Base-by-base conservation (phyloP, 2,888 invertebrate species). In the Marronus borbonicus region DNA sequence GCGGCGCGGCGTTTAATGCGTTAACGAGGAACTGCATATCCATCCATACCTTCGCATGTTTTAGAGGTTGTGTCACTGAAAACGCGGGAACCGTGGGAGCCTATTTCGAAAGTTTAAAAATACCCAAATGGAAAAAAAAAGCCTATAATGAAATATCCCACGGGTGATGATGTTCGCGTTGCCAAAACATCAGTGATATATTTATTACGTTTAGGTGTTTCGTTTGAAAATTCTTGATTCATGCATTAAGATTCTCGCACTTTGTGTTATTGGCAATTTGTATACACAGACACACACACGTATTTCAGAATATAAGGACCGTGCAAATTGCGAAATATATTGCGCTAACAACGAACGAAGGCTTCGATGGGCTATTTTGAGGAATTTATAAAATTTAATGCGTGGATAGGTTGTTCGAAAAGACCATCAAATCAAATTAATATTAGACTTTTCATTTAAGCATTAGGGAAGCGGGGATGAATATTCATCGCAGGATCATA, bases 121-220 rank as follows among this genome's bases (percentile, higher is more conserved):
- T 68, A 68, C 28, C 50, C 20, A 68, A 68, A 50, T 36, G 24
- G 50, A 49, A 50, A 68, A 68, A 4, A 44, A 68, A 49, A 24
- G 24, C 65, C 49, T 50, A 28, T 68, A 68, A 68, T 68, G 68
- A 68, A 68, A 68, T 68, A 50, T 49, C 68, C 8, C n/a, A 8
- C 28, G 68, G 39, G 17, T 36, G 55, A 62, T 31, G 62, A 62
- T n/a, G 1, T 17, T 55, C 20, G 24, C 68, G 17, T 68, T 68
- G 68, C 68, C 68, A 68, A 68, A 50, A 68, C 50, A 68, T 50
- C 49, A 50, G 17, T 28, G 65, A 68, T 50, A 68, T 68, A 68
- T 68, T 68, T 68, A 68, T 68, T 50, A 50, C 68, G 20, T 68
- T 68, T 28, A 14, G 24, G 68, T n/a, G 50, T 68, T 68, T 68